A percentile compares a stretch with the other conserved stretches of the same genome.
Conservation (phyloP, 2,113 vertebrate species). For the Phaethon lepturus region DNA sequence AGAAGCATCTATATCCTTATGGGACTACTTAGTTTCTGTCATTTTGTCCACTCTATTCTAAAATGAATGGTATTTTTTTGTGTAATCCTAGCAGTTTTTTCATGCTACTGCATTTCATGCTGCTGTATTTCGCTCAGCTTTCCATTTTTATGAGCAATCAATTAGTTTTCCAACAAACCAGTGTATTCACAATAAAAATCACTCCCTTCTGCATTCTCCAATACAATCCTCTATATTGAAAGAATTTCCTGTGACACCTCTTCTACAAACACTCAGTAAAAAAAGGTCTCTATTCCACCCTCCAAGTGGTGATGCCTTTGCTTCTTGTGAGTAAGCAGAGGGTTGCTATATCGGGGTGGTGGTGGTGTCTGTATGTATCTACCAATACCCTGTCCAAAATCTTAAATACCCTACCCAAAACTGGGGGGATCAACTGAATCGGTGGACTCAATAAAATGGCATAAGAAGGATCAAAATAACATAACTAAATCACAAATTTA, state of each 20-base stretch:
- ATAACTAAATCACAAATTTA: not conserved
- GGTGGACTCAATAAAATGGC: not conserved
- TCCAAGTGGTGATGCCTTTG: not conserved
- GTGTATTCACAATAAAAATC: not conserved
- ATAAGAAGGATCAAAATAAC: not conserved
- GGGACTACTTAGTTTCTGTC: not conserved
- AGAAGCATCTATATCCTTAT: not conserved
- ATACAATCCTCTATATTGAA: not conserved
- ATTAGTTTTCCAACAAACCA: not conserved
- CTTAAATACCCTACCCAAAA: not conserved
- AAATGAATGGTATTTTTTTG: not conserved
- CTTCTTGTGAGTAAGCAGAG: not conserved
- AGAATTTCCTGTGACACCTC: not conserved
- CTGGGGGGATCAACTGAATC: not conserved
- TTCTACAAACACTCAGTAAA: not conserved
- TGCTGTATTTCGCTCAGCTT: not conserved
- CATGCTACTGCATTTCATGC: too few relatives aligned
- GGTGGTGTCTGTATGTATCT: not conserved
- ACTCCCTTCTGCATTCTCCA: not conserved
- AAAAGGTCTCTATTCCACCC: not conserved
- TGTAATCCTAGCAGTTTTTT: not conserved
- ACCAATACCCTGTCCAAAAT: not conserved
- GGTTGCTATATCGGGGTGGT: not conserved
- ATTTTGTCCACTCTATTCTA: not conserved
- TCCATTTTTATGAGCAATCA: not conserved